Conservation (phyloP, 1,140 invertebrate species). For the Cydia splendana region DNA sequence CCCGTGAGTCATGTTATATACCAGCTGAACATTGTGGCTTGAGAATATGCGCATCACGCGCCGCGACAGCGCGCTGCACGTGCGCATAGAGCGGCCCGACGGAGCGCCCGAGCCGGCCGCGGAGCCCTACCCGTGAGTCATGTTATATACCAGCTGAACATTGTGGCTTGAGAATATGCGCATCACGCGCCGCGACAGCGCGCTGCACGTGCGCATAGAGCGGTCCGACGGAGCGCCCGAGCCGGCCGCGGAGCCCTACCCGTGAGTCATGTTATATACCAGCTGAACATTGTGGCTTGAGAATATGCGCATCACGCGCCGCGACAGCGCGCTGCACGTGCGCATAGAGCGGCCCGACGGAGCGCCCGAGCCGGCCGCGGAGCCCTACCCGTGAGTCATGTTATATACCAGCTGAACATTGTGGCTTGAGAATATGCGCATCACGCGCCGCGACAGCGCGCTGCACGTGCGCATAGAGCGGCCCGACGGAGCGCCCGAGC, state of each 20-base stretch:
- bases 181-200: conserved; percentile 84
- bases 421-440: conserved; percentile 88
- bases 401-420: too few species aligned
- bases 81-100: conserved; percentile 81
- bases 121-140: conserved; percentile 41
- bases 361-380: conserved; percentile 15
- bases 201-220: conserved; percentile 86
- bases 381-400: conserved; percentile 41
- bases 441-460: conserved; percentile 83
- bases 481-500: conserved; percentile 48
- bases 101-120: conserved; percentile 36
- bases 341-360: conserved; percentile 80
- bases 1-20: conserved; percentile 39
- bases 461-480: conserved; percentile 86
- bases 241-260: conserved; percentile 32
- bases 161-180: conserved; percentile 87
- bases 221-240: conserved; percentile 49
- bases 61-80: conserved; percentile 82
- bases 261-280: conserved; percentile 37
- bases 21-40: conserved; percentile 56
- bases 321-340: conserved; percentile 83
- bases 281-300: conserved; percentile 75
- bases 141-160: too few species aligned
- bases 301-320: conserved; percentile 91
- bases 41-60: conserved; percentile 93